phyloP scores from a whole-genome alignment of 2,797 vertebrate species.

The Hippopotamyrus pictus region DNA sequence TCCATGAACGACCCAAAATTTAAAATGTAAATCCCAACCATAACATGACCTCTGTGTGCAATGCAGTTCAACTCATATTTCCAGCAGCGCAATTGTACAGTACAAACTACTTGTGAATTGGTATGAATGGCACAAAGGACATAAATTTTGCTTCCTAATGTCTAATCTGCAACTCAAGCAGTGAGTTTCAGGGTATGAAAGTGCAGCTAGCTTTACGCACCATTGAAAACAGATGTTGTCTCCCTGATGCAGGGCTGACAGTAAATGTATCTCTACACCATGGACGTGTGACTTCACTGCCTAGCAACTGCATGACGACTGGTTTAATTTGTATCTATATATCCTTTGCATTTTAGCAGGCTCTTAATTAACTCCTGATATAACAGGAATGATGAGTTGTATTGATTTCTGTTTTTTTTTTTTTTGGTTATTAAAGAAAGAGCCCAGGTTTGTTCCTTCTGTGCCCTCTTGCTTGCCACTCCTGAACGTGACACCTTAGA shows the following conservation, averaged over 20 bases:
- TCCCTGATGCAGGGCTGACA: not conserved
- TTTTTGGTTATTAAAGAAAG: not conserved
- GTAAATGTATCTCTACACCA: not conserved
- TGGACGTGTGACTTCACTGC: not conserved
- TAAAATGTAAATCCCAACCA: not conserved
- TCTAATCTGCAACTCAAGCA: not conserved
- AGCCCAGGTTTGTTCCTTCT: not conserved
- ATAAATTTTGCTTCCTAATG: not conserved
- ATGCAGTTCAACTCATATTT: not conserved
- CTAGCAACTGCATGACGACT: constrained; percentile 11
- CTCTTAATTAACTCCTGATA: not conserved
- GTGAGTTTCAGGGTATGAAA: not conserved
- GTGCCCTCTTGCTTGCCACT: not conserved
- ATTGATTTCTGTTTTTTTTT: too few species aligned
- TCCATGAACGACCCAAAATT: not conserved
- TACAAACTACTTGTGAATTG: not conserved
- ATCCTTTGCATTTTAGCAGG: not conserved
- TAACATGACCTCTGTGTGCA: not conserved
- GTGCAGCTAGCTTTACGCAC: not conserved
- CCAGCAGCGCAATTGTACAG: too few species aligned
- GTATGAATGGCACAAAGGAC: not conserved
- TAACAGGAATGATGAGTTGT: not conserved
- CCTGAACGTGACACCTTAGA: not conserved
- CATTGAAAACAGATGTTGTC: not conserved
- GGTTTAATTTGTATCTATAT: not conserved